Base-by-base conservation (phyloP, 2,797 vertebrate species). In the Amblyopsis hoosieri region DNA sequence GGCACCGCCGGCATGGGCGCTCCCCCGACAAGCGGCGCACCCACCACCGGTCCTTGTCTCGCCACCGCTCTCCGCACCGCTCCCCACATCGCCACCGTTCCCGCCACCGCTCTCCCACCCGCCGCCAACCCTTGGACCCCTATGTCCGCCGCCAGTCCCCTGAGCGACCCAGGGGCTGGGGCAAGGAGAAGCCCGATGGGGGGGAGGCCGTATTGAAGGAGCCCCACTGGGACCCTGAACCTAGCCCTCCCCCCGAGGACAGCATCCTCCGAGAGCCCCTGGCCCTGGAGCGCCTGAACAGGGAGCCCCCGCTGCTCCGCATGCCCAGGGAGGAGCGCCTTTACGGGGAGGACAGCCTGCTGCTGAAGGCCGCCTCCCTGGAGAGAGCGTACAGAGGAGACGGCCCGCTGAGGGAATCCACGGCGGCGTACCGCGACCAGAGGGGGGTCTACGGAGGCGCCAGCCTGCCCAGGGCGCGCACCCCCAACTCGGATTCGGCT, bases 11-110 rank as follows among this genome's bases (percentile, higher is more conserved):
- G 29, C 76, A 87, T 15, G 94, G 94, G 12, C 85, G 90, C 59
- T 97, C 95, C 31, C 95, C 95, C 0, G 93, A 94, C 62, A 91
- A 89, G 82, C 89, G 75, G 12, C 86, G 79, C 1, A 89, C 90
- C 19, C 88, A 89, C 1, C 80, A 75, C 3, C 85, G 80, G 55
- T 87, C 93, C 49, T 92, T 93, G 0, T 87, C 90, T 10, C 92
- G 90, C 55, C 85, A 82, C 49, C 85, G 79, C 15, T 92, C 93
- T 0, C 94, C 80, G 0, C 12, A 87, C 2, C 90, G 93, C 55
- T 94, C 94, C 0, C 91, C 95, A 1, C 79, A 93, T 45, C 93
- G 93, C 55, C 93, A 94, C 0, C 2, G 19, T 23, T 23, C 19
- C 19, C 92, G 93, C 0, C 84, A 94, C 46, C 92, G 69, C 83